These are phyloP conservation scores for Cynopterus sphinx DNA, from an alignment of 2,797 vertebrate genomes.

Conservation along the genomic window DNA sequence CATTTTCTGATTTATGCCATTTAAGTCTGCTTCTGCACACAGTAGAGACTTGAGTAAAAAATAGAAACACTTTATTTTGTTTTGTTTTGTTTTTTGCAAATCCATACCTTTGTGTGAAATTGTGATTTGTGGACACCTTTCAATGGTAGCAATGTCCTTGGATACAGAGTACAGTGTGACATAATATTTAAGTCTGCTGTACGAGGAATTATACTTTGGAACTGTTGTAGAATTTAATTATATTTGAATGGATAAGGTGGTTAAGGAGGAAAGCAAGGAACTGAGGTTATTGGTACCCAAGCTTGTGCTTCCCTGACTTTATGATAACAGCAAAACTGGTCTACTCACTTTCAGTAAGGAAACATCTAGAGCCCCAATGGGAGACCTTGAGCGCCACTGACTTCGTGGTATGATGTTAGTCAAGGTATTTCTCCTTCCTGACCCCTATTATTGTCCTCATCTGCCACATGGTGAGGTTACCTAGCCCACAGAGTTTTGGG, in stretches of 20 bases:
- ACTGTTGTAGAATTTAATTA: slow-evolving; percentile 36
- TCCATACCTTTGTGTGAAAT: slow-evolving; percentile 1
- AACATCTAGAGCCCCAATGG: not conserved
- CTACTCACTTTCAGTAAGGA: not conserved
- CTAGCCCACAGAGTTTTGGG: not conserved
- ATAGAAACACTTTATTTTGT: slow-evolving; percentile 10
- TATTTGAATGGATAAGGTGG: slow-evolving; percentile 24
- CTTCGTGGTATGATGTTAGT: not conserved
- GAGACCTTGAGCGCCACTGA: not conserved
- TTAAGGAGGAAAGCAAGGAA: not conserved
- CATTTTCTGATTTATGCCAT: slow-evolving; percentile 70
- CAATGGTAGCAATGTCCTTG: not conserved
- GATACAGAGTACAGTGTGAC: not conserved
- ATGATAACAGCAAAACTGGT: not conserved
- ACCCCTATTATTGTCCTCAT: not conserved
- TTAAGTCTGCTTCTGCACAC: slow-evolving; percentile 14
- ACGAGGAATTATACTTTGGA: not conserved
- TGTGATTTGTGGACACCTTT: slow-evolving; percentile 34
- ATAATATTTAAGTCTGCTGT: slow-evolving; percentile 5
- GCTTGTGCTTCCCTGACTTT: not conserved
- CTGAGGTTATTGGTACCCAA: not conserved
- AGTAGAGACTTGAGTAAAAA: slow-evolving; percentile 5
- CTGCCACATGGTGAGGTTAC: not conserved
- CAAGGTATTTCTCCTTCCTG: not conserved
- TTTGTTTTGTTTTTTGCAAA: not conserved